Conservation (phyloP, 2,888 invertebrate species). For the Drosophila antonietae region DNA sequence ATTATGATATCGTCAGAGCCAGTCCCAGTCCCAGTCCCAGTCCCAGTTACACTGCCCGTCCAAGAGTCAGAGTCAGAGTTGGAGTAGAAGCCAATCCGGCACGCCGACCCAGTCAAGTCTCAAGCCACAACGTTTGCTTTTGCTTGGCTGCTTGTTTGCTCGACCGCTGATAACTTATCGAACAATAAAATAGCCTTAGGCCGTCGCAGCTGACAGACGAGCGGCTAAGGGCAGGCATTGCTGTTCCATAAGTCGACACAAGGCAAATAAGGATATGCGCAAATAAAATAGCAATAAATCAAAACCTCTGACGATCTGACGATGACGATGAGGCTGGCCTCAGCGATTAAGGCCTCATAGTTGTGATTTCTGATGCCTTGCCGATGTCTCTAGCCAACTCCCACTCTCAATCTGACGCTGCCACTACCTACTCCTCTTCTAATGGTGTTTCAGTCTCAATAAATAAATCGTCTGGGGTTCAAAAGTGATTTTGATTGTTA, state of each 20-base stretch:
- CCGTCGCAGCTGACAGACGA: conserved; percentile 53
- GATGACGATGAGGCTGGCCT: conserved; percentile 68
- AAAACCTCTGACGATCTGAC: conserved; percentile 78
- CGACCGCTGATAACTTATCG: conserved; percentile 76
- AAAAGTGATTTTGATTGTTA: conserved; percentile 79
- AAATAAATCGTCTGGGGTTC: conserved; percentile 74
- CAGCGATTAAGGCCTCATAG: conserved; percentile 72
- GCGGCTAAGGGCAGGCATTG: not conserved
- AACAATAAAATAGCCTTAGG: conserved; percentile 77
- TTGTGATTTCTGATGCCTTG: conserved; percentile 57
- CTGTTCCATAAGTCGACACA: conserved; percentile 57
- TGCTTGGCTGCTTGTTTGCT: conserved; percentile 55
- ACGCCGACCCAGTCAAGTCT: conserved; percentile 9
- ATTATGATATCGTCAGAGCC: conserved; percentile 66
- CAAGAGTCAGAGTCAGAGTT: not conserved
- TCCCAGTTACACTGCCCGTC: too few species aligned
- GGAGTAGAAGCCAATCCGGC: not conserved
- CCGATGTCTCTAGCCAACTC: not conserved
- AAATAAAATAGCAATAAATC: conserved; percentile 79
- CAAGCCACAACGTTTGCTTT: conserved; percentile 42
- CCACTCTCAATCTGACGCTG: not conserved
- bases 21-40: not conserved
- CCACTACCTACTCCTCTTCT: not conserved
- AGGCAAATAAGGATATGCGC: conserved; percentile 79
- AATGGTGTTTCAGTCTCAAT: conserved; percentile 27